Base-by-base conservation (phyloP, 2,888 invertebrate species). In the Cheilosia impressa region DNA sequence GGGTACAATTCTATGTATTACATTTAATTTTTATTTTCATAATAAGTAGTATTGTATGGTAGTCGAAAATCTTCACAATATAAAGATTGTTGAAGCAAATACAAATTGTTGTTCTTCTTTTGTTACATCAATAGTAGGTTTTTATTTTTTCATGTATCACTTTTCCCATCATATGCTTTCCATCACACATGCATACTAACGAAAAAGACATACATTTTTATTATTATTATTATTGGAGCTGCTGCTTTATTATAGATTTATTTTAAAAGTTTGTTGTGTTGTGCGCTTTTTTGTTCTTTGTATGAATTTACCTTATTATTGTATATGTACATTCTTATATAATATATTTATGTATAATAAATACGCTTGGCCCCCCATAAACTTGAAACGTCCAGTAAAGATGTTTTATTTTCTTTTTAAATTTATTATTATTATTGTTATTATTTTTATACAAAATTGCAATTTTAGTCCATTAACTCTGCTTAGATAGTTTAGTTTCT, bases 331-430 rank as follows among this genome's bases (percentile, higher is more conserved):
- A 72, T 83, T 69, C 79, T 73, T 79, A 79, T 57, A 69, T 55
- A 63, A 66, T 84, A 69, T 24, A 53, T 60, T 53, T 34, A 77
- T 73, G 68, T 75, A 73, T 63, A 72, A 68, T 73, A 84, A 79
- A 84, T 73, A 84, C 79, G 79, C 68, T 84, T 84, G 83, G 83
- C 83, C 83, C 83, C 83, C 79, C 83, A 79, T 73, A 57, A 75
- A 73, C 69, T 84, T 84, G 83, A 79, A 84, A 84, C 73, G 63
- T 79, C 63, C 62, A 69, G 78, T 57, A 69, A 73, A 79, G 63
- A 84, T 78, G 55, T 66, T 68, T 50, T n/a, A 22, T 63, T 63
- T 38, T 19, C 63, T 76, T 58, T 41, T 38, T 10, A 4, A 10
- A 19, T 45, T 45, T 27, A 34, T 4, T 65, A 31, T 31, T 27